phyloP scores from a whole-genome alignment of 92 coral and sea anemone species.

The Isaurus tuberculatus region DNA sequence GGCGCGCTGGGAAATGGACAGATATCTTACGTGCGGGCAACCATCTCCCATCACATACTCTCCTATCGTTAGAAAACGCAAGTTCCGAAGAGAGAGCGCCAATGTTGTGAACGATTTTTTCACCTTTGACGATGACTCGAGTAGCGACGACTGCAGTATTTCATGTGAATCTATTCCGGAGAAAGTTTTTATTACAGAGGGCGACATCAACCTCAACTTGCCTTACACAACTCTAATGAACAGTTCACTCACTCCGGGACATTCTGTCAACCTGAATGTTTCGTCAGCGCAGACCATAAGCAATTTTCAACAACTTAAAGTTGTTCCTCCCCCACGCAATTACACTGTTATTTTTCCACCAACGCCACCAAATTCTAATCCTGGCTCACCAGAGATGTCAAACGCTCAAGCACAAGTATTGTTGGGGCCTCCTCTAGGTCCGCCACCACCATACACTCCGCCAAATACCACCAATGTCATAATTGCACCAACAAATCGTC shows the following conservation, averaged over 20 bases:
- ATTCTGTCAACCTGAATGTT: conserved; percentile 43
- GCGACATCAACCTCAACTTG: conserved; percentile 39
- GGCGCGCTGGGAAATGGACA: conserved; percentile 92
- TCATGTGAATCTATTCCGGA: conserved; percentile 59
- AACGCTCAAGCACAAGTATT: conserved; percentile 79
- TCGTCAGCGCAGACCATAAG: conserved; percentile 38
- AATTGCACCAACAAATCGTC: conserved; percentile 48
- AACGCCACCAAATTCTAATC: conserved; percentile 97
- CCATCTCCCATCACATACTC: conserved; percentile 86
- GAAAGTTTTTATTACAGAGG: conserved; percentile 79
- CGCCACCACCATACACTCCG: conserved; percentile 86
- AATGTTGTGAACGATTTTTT: conserved; percentile 97
- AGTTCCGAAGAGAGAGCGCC: conserved; percentile 99
- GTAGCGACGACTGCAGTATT: conserved; percentile 72
- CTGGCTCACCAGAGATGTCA: conserved; percentile 96
- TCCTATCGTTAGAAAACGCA: conserved; percentile 87
- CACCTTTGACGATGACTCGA: conserved; percentile 88
- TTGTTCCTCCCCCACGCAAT: conserved; percentile 88
- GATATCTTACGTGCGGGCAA: conserved; percentile 78
- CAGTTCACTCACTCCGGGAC: conserved; percentile 52
- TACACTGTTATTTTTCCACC: conserved; percentile 95
- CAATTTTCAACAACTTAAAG: conserved; percentile 71
- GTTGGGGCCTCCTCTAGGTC: conserved; percentile 77
- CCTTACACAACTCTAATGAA: conserved; percentile 58
- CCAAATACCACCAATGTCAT: conserved; percentile 63